phyloP scores from a whole-genome alignment of 1,140 invertebrate genomes.

The Atta texana region DNA sequence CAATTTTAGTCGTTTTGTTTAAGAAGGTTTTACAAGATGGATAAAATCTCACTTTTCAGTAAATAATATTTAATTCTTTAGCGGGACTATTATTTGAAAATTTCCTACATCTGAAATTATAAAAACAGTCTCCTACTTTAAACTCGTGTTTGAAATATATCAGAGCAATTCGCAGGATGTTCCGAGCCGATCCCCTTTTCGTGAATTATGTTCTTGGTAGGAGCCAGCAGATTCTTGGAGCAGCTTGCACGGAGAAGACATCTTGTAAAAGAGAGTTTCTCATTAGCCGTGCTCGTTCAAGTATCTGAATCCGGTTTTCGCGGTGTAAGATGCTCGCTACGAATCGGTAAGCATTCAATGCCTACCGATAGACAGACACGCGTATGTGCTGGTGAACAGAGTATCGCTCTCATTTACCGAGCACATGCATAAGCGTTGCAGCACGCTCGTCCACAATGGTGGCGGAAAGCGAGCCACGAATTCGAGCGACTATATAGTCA shows the following conservation, averaged over 20 bases:
- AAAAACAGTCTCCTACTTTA: neutral
- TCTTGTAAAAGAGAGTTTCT: slow-evolving; percentile 74
- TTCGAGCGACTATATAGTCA: neutral
- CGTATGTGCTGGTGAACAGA: slow-evolving; percentile 11
- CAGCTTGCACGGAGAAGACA: slow-evolving; percentile 66
- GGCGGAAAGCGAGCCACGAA: neutral
- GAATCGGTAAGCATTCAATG: slow-evolving; percentile 57
- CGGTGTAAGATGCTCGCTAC: slow-evolving; percentile 47
- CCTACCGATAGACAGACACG: slow-evolving; percentile 48
- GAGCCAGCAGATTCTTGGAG: slow-evolving; percentile 35
- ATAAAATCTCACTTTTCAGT: neutral
- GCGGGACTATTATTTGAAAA: neutral
- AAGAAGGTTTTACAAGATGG: neutral
- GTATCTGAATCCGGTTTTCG: slow-evolving; percentile 77
- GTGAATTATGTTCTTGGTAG: slow-evolving; percentile 59
- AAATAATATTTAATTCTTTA: neutral
- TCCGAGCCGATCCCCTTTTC: slow-evolving; percentile 39
- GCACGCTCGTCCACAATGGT: slow-evolving; percentile 27
- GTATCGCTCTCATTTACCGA: slow-evolving; percentile 42
- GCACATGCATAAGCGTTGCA: slow-evolving; percentile 2
- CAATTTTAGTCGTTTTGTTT: neutral
- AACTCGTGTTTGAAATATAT: neutral
- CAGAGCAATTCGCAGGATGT: slow-evolving; percentile 15
- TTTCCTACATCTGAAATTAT: neutral
- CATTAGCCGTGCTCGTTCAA: slow-evolving; percentile 73